Percentiles rank a stretch among this genome's conserved stretches.
These are phyloP conservation scores for Chaetogeoica ovagalla DNA, from an alignment of 2,888 invertebrate species.

Conservation along the genomic window DNA sequence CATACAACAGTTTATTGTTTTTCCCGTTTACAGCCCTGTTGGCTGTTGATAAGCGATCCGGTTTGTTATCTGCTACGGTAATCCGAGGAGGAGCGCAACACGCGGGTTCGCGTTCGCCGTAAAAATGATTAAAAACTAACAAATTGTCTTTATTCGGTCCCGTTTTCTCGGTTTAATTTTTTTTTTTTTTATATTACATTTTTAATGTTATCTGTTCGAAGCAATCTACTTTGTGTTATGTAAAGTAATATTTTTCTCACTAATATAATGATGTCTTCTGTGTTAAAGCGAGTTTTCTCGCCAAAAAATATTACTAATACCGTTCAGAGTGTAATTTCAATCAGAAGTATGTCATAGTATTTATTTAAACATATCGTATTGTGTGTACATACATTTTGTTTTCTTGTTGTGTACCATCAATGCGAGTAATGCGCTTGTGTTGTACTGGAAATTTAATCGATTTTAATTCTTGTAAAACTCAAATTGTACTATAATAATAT, in stretches of 20 bases:
- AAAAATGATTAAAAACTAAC: too few species aligned
- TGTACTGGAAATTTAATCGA: not conserved
- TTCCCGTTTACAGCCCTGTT: not conserved
- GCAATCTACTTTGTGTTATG: not conserved
- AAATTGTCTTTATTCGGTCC: too few species aligned
- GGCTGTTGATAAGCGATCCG: not conserved
- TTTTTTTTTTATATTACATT: too few species aligned
- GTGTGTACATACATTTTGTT: not conserved
- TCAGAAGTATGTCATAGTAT: constrained; percentile 18
- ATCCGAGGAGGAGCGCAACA: too few species aligned
- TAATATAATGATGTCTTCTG: constrained; percentile 1
- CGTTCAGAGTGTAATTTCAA: not conserved
- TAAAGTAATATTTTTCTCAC: not conserved
- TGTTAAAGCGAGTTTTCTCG: constrained; percentile 6
- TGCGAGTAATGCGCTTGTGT: not conserved
- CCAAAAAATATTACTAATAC: not conserved
- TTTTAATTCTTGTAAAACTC: not conserved
- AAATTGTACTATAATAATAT: not conserved
- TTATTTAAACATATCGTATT: not conserved
- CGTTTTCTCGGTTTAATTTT: too few species aligned
- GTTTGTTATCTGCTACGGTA: not conserved
- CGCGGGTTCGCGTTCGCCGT: too few species aligned
- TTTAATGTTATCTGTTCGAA: too few species aligned
- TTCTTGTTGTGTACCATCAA: not conserved
- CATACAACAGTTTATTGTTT: not conserved